Conservation (phyloP, 2,888 invertebrate species). For the Watsonalla binaria region DNA sequence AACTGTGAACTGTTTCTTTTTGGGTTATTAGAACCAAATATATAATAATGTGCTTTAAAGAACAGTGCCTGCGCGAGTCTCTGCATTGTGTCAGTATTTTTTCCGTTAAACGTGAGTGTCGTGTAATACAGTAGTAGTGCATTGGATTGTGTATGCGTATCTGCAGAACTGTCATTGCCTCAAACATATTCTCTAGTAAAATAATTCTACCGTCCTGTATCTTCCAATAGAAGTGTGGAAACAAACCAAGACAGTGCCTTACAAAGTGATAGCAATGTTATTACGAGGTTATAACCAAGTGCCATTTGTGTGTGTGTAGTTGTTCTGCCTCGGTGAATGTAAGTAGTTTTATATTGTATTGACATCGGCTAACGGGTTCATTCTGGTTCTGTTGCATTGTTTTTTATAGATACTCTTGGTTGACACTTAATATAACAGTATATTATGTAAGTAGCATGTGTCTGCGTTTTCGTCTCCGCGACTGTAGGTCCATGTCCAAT, state of each 20-base stretch:
- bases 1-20: not conserved
- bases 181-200: too few species aligned
- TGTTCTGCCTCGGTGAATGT: not conserved
- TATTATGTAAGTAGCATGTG: too few species aligned
- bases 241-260: constrained; percentile 13
- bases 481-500: too few species aligned
- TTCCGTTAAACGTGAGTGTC: not conserved
- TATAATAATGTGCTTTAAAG: not conserved
- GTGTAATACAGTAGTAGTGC: not conserved
- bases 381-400: not conserved
- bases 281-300: constrained; percentile 4
- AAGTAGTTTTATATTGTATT: not conserved
- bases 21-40: not conserved
- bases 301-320: constrained; percentile 1
- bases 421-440: too few species aligned
- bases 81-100: not conserved
- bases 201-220: too few species aligned
- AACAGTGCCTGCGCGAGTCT: too few species aligned
- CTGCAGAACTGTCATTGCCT: not conserved
- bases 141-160: not conserved
- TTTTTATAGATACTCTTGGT: too few species aligned
- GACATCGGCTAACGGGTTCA: not conserved
- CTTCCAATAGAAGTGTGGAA: not conserved
- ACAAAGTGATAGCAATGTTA: constrained; percentile 10
- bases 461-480: too few species aligned